Percentiles rank a stretch among this genome's conserved stretches.
These are phyloP conservation scores for Crocuta crocuta DNA, from an alignment of 2,113 vertebrate genomes.

Conservation along the genomic window DNA sequence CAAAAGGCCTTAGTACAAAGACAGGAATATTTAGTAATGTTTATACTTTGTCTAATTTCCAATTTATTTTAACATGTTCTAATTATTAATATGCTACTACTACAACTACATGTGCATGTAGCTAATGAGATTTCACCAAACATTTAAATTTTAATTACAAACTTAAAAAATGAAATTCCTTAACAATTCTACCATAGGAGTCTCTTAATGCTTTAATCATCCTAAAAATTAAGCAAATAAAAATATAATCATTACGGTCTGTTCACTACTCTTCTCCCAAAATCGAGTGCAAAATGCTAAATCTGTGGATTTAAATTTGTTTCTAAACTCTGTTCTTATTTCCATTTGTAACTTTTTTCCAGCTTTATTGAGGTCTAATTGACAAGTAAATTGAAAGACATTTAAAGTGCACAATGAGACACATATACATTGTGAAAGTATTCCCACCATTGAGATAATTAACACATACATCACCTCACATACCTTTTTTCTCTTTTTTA, in stretches of 20 bases:
- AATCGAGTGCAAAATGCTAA: background rate
- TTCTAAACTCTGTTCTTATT: background rate
- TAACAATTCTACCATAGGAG: background rate
- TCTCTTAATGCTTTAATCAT: slow-evolving; percentile 3
- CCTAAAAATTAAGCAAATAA: background rate
- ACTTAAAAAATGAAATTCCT: background rate
- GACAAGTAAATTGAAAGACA: background rate
- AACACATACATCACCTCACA: background rate
- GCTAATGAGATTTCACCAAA: background rate
- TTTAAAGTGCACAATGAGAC: background rate
- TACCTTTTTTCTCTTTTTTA: background rate
- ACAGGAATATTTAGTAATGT: background rate
- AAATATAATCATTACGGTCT: background rate
- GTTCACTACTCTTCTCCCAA: background rate
- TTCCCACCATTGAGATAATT: background rate
- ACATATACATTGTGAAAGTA: background rate
- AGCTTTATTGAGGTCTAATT: background rate
- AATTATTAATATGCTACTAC: background rate
- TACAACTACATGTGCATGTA: background rate
- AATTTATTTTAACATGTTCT: background rate
- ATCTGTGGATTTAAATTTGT: background rate
- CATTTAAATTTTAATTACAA: slow-evolving; percentile 14
- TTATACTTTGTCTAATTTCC: background rate
- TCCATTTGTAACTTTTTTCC: background rate
- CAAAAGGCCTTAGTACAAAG: background rate